These are phyloP conservation scores for Oppia nitens DNA, from an alignment of 1,140 invertebrate species.

Conservation along the genomic window DNA sequence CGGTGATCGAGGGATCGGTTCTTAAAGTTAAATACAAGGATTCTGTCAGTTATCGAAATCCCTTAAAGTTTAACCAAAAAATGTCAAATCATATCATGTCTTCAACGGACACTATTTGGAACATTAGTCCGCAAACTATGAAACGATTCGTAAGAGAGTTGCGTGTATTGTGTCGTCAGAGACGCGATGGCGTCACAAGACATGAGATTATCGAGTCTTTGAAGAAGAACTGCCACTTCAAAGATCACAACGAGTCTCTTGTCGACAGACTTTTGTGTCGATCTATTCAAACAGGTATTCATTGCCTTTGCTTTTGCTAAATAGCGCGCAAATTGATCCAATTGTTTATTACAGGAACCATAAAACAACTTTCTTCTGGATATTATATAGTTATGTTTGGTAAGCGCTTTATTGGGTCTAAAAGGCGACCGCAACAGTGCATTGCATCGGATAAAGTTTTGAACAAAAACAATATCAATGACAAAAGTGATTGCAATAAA, in stretches of 20 bases:
- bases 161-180: not conserved
- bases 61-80: slow-evolving; percentile 42
- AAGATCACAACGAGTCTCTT: not conserved
- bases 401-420: not conserved
- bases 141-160: slow-evolving; percentile 36
- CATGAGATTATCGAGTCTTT: not conserved
- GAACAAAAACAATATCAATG: too few species aligned
- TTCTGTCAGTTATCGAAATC: slow-evolving; percentile 61
- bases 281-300: not conserved
- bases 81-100: slow-evolving; percentile 25
- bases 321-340: not conserved
- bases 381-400: not conserved
- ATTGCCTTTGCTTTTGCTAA: not conserved
- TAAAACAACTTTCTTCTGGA: not conserved
- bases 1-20: slow-evolving; percentile 54
- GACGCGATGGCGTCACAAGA: not conserved
- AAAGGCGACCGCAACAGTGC: too few species aligned
- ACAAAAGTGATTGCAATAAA: too few species aligned
- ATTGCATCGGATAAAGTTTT: too few species aligned
- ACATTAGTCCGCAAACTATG: slow-evolving; percentile 20
- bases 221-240: not conserved
- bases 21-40: slow-evolving; percentile 73
- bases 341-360: not conserved
- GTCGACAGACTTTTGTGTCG: not conserved
- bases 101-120: not conserved